Evolutionary conservation across 2,113 vertebrate species (phyloP), one percentile per base, ranked within the genome.

Genomic region (pig (Sus scrofa)): DNA sequence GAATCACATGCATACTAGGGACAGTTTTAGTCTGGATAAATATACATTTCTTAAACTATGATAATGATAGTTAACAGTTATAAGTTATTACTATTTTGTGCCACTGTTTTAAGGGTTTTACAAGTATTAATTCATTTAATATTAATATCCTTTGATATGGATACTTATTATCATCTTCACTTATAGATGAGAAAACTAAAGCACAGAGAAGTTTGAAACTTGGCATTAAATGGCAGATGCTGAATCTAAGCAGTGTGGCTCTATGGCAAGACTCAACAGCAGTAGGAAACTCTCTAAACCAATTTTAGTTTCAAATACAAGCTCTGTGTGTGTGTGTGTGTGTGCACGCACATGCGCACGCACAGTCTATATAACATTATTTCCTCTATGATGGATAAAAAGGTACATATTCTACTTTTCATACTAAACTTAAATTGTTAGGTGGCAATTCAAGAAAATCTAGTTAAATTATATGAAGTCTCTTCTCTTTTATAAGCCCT

Each of bases 151-250:
- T 97, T 50, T 86, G 65, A 83, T 68, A 81, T 50, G 32, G 44
- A 54, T 18, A 92, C 14, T 89, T 93, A 78, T 60, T 67, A 86
- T 56, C 58, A 79, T 63, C 7, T 93, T 86, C 71, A 95, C 67
- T 95, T 89, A 37, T 15, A 90, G 75, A 84, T 90, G 90, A 97
- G 92, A 37, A 96, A 96, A 94, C 60, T 79, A 84, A 94, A 73
- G 50, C 84, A 85, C 18, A 52, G 19, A 95, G 20, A 95, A 79
- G 19, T 60, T 9, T 52, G 73, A 93, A 93, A 19, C 27, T 16
- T 30, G 37, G 22, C 32, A 34, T 13, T 63, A 67, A 73, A 60
- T 67, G 44, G 81, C 58, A 85, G 92, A 96, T 22, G 67, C 73
- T 93, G 84, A 97, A 94, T 89, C 74, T 92, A 97, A 90, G 74